phyloP scores from a whole-genome alignment of 2,113 vertebrate genomes.

The Aptenodytes forsteri region DNA sequence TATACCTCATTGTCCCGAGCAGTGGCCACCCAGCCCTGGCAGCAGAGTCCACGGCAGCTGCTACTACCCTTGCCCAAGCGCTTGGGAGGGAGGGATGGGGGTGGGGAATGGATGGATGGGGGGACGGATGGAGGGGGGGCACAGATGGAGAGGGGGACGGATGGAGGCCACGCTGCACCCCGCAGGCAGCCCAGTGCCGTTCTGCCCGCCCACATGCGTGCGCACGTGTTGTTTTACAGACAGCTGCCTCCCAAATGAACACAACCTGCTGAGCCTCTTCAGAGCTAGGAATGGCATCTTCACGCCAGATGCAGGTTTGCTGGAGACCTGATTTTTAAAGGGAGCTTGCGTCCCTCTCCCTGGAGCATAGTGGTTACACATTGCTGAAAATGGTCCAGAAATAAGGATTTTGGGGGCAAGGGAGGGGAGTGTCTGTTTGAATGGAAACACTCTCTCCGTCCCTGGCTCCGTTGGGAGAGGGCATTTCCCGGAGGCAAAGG shows the following conservation, averaged over 20 bases:
- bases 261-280: background rate
- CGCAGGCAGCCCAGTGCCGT: background rate
- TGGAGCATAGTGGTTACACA: background rate
- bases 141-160: no score
- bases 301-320: background rate
- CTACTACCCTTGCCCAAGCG: fast-evolving
- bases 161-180: background rate
- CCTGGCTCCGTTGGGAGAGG: background rate
- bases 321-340: background rate
- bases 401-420: background rate
- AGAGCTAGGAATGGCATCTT: background rate
- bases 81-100: background rate
- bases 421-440: background rate
- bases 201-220: fast-evolving
- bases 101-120: no score
- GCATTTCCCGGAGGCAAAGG: background rate
- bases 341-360: background rate
- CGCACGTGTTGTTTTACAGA: fast-evolving
- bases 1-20: background rate
- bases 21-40: background rate
- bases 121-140: no score
- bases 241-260: background rate
- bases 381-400: background rate
- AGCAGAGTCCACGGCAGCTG: background rate
- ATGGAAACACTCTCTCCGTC: background rate